Evolutionary conservation across 2,888 invertebrate species (phyloP), one percentile per base, ranked within the genome.

Genomic region (Antheraea assamensis): DNA sequence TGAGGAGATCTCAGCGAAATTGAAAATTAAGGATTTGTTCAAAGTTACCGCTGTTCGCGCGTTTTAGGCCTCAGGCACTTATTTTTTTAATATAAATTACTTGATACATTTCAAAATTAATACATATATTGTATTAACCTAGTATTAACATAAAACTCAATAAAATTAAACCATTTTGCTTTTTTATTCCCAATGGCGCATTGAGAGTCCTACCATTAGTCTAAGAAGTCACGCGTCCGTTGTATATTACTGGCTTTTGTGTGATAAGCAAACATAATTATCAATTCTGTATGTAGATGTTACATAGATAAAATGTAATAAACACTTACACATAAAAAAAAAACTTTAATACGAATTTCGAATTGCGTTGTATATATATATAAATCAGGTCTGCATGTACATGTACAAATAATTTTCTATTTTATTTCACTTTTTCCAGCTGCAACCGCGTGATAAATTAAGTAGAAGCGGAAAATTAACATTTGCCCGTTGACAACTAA

Each of bases 11-110:
- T 84, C 82, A 75, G 80, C 82, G 81, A 90, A 88, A 91, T 90
- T 90, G 91, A 87, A 89, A 90, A 90, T 92, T 91, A 91, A 89
- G 85, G 85, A 81, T 80, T 83, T 81, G 83, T 85, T 83, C 78
- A 75, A 79, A 81, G 79, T 82, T 82, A 82, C 80, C 80, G 78
- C 78, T 76, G 78, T 80, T 76, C 74, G 74, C 76, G 79, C 79
- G 76, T 78, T 82, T 83, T 76, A 75, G 72, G 75, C 70, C 61
- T 64, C 27, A 64, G 61, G 66, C 72, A 30, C 19, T 64, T 27
- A 30, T 15, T 27, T 61, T 61, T 27, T 79, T 79, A 81, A 76
- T 80, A 81, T 82, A 75, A 80, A 49, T 49, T 49, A 49, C 19
- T 19, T 49, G 49, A 19, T 49, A 49, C 19, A 49, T 49, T 49